Evolutionary conservation across 2,797 vertebrate genomes (phyloP).

Genomic region (Catharus ustulatus): DNA sequence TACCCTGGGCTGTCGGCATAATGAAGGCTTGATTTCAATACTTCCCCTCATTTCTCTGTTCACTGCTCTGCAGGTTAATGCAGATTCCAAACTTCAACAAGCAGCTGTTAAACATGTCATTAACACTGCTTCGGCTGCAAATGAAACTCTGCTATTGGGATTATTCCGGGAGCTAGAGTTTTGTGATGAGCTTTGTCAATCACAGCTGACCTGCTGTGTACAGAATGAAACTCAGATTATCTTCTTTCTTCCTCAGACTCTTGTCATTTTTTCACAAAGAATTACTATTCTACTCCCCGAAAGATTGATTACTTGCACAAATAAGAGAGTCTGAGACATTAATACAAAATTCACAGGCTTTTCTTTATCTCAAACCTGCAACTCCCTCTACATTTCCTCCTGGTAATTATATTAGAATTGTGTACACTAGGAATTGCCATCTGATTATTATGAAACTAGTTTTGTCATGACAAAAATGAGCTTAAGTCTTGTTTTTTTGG

Average conservation of each 20-base stretch:
- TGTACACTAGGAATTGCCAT: constrained; percentile 86
- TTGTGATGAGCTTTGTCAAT: constrained; percentile 86
- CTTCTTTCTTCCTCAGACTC: constrained; percentile 83
- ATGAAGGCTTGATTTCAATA: constrained; percentile 86
- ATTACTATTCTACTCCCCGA: constrained; percentile 84
- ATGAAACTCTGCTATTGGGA: constrained; percentile 84
- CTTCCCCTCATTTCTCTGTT: constrained; percentile 81
- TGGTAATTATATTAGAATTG: constrained; percentile 86
- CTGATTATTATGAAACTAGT: constrained; percentile 86
- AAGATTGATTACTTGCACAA: constrained; percentile 88
- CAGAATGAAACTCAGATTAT: constrained; percentile 87
- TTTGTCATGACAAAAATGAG: constrained; percentile 87
- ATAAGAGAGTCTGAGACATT: constrained; percentile 86
- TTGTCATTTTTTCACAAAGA: constrained; percentile 84
- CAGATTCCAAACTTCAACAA: constrained; percentile 89
- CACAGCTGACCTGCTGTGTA: constrained; percentile 86
- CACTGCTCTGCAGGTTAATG: constrained; percentile 87
- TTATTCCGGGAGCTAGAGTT: constrained; percentile 83
- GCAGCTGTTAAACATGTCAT: constrained; percentile 91
- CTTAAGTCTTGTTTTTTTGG: constrained; percentile 86
- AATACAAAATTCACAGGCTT: constrained; percentile 85
- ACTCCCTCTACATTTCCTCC: constrained; percentile 83
- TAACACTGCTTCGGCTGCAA: constrained; percentile 83
- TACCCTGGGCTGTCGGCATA: constrained; percentile 80
- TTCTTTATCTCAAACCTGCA: constrained; percentile 85